Percentiles rank a stretch among this genome's conserved stretches.
phyloP scores from a whole-genome alignment of 2,888 invertebrate species.

The Caenorhabditis drosophilae region DNA sequence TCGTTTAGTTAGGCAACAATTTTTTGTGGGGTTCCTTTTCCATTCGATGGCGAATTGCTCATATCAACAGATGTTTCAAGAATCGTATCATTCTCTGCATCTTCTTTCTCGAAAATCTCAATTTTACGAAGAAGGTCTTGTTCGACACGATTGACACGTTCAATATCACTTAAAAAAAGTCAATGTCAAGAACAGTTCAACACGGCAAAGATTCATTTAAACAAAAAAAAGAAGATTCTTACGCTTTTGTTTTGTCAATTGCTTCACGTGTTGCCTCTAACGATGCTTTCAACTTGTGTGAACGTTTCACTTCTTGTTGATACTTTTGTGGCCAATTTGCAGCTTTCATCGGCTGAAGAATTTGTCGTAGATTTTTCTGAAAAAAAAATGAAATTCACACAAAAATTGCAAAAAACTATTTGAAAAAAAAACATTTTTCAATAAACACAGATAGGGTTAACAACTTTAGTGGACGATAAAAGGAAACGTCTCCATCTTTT shows the following conservation, averaged over 20 bases:
- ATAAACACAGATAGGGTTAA: too few species aligned
- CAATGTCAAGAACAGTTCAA: too few species aligned
- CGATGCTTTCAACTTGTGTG: conserved; percentile 46
- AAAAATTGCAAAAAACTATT: too few species aligned
- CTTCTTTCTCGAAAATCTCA: conserved; percentile 22
- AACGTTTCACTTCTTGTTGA: conserved; percentile 44
- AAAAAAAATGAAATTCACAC: too few species aligned
- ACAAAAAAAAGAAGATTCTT: conserved; percentile 1
- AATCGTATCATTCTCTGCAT: conserved; percentile 18
- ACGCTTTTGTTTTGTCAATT: conserved; percentile 39
- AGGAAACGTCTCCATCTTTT: too few species aligned
- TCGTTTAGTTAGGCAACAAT: conserved; percentile 23
- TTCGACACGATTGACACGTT: conserved; percentile 28
- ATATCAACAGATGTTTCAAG: conserved; percentile 34
- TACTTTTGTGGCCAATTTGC: conserved; percentile 49
- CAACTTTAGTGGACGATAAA: too few species aligned
- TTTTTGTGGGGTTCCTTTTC: conserved; percentile 20
- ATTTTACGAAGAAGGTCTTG: conserved; percentile 30
- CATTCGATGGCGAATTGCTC: conserved; percentile 11
- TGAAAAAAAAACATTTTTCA: too few species aligned
- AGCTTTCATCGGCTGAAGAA: conserved; percentile 43
- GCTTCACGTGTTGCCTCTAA: conserved; percentile 50
- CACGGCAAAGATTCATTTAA: too few species aligned
- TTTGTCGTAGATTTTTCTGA: conserved; percentile 41
- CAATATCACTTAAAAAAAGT: conserved; percentile 38